These are phyloP conservation scores for Dolichotis patagonum DNA, from an alignment of 2,113 vertebrate genomes.

Conservation along the genomic window DNA sequence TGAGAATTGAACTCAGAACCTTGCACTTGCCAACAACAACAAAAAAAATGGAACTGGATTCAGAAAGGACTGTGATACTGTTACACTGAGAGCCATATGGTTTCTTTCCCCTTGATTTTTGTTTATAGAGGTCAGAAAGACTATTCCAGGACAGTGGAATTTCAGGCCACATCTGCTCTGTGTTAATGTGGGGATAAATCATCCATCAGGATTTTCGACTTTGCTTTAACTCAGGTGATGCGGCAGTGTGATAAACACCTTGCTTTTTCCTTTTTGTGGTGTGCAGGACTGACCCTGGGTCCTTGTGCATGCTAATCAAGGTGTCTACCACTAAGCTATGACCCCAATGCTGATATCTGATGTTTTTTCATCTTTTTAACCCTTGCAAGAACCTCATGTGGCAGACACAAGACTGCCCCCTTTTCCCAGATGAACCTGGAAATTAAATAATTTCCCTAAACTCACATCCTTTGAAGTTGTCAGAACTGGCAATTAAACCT, in stretches of 20 bases:
- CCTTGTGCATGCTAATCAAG: background rate
- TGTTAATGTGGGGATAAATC: slow-evolving; percentile 46
- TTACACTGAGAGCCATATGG: slow-evolving; percentile 61
- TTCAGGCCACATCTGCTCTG: slow-evolving; percentile 62
- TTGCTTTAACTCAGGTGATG: slow-evolving; percentile 13
- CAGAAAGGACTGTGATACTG: background rate
- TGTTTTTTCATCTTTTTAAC: background rate
- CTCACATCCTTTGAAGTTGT: background rate
- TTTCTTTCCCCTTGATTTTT: slow-evolving; percentile 48
- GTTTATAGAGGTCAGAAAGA: slow-evolving; percentile 58
- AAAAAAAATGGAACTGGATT: background rate
- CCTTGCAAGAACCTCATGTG: background rate
- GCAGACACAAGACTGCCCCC: background rate
- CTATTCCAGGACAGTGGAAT: slow-evolving; percentile 38
- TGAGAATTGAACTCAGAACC: no score
- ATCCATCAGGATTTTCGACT: slow-evolving; percentile 44
- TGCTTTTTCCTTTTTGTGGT: background rate
- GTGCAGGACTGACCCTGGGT: background rate
- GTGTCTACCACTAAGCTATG: background rate
- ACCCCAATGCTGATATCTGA: background rate
- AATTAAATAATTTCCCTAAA: background rate
- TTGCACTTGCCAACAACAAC: background rate
- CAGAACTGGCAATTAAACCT: background rate
- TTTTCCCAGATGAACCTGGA: background rate
- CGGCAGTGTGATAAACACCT: background rate